Evolutionary conservation across 2,113 vertebrate genomes (phyloP).

Genomic region (Tauraco erythrolophus): DNA sequence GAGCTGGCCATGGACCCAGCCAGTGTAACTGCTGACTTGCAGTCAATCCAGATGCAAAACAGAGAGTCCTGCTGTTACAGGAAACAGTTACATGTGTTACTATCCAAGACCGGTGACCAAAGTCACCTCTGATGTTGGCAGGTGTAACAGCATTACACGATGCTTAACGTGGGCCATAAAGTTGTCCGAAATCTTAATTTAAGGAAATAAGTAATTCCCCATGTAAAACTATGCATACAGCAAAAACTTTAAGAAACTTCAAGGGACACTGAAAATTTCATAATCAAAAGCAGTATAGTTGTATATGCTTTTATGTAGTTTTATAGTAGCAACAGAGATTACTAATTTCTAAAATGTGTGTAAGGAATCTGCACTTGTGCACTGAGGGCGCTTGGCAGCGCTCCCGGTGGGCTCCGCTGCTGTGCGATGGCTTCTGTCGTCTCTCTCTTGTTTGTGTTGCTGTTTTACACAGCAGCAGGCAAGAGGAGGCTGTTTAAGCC

Average conservation of each 20-base stretch:
- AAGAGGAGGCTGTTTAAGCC: not conserved
- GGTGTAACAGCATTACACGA: not conserved
- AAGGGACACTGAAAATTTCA: not conserved
- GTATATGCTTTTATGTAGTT: too few species aligned
- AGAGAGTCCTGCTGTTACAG: not conserved
- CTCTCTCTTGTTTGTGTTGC: not conserved
- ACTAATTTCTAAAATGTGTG: not conserved
- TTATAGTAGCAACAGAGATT: not conserved
- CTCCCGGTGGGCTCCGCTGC: not conserved
- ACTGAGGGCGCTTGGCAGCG: not conserved
- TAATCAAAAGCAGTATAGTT: not conserved
- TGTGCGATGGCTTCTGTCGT: not conserved
- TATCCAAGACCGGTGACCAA: not conserved
- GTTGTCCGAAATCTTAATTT: not conserved
- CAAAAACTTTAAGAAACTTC: not conserved
- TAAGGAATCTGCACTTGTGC: not conserved
- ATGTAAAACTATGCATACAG: not conserved
- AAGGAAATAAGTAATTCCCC: not conserved
- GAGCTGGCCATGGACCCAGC: not conserved
- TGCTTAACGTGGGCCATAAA: fast-evolving
- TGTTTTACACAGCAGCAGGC: not conserved
- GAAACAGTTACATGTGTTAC: not conserved
- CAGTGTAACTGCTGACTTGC: not conserved
- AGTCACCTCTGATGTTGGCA: not conserved
- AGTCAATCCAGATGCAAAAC: not conserved